A percentile compares a stretch with the other conserved stretches of the same genome.
phyloP scores from a whole-genome alignment of 2,888 invertebrate genomes.

The Rhorus exstirpatorius region DNA sequence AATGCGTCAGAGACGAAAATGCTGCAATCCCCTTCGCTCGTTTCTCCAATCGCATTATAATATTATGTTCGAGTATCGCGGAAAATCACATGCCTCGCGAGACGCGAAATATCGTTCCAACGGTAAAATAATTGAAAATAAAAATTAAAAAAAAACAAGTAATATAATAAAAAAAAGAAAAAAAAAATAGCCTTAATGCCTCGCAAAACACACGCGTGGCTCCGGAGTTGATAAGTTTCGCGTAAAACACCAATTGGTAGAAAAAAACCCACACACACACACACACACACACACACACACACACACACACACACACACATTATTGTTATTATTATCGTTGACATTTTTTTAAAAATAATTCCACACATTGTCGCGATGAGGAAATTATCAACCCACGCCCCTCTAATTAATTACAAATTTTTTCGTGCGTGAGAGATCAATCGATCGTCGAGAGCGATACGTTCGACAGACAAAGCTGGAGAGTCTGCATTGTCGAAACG shows the following conservation, averaged over 20 bases:
- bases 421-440: constrained; percentile 8
- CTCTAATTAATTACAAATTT: no score
- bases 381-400: no score
- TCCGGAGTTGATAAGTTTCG: constrained; percentile 64
- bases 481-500: constrained; percentile 54
- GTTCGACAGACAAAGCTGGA: background rate
- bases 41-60: no score
- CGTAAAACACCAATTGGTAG: constrained; percentile 26
- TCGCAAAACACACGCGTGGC: constrained; percentile 64
- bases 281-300: no score
- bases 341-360: no score
- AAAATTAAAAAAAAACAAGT: constrained; percentile 13
- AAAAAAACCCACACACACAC: no score
- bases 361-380: no score
- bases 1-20: constrained; percentile 27
- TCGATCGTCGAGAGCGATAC: background rate
- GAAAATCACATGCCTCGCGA: constrained; percentile 16
- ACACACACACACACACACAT: no score
- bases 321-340: no score
- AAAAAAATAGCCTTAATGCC: constrained; percentile 64
- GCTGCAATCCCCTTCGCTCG: background rate
- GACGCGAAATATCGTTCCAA: constrained; percentile 44
- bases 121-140: background rate
- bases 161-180: background rate
- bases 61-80: no score